These are phyloP conservation scores for Drosophila simulans DNA, from an alignment of 1,140 invertebrate genomes.

Conservation along the genomic window DNA sequence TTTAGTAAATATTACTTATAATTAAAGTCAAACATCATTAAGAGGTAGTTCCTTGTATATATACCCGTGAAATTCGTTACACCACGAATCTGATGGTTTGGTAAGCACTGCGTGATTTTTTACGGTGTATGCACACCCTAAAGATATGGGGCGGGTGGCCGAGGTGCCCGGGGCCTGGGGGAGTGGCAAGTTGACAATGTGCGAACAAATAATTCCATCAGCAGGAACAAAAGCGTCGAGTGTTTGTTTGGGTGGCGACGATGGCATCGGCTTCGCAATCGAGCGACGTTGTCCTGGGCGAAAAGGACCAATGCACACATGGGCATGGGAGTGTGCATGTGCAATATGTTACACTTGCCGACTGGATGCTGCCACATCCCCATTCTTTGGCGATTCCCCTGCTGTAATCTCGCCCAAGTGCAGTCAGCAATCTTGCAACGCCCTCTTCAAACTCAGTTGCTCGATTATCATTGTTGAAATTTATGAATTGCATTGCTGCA, in stretches of 20 bases:
- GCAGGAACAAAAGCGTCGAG: conserved; percentile 82
- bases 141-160: conserved; percentile 4
- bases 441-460: conserved; percentile 51
- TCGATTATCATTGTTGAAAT: conserved; percentile 77
- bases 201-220: conserved; percentile 84
- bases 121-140: conserved; percentile 40
- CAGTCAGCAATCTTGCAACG: conserved; percentile 58
- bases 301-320: conserved; percentile 64
- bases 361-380: conserved; percentile 30
- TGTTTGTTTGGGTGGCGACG: conserved; percentile 78
- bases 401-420: conserved; percentile 24
- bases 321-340: conserved; percentile 27
- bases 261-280: conserved; percentile 48
- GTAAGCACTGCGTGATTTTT: background rate
- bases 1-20: too few species aligned
- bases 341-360: conserved; percentile 63
- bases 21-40: too few species aligned
- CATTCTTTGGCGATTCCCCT: background rate
- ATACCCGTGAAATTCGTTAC: background rate
- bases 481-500: conserved; percentile 64
- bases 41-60: too few species aligned
- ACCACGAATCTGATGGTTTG: too few species aligned
- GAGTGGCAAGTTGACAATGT: conserved; percentile 82
- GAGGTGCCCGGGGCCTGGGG: conserved; percentile 20
- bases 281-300: conserved; percentile 34